These are phyloP conservation scores for Struthidea cinerea DNA, from an alignment of 2,113 vertebrate genomes.

Conservation along the genomic window DNA sequence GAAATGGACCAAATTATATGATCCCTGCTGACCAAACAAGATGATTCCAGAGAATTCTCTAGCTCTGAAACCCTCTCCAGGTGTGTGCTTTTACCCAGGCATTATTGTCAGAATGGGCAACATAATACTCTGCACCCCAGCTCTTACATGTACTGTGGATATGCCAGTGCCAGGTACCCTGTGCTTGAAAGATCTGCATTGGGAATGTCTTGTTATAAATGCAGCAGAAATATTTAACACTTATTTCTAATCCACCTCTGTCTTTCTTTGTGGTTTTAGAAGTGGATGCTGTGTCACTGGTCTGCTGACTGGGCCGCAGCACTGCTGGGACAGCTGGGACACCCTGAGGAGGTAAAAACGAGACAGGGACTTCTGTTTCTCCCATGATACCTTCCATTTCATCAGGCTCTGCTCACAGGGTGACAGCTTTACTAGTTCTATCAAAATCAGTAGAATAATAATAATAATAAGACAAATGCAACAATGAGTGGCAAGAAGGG, in stretches of 20 bases:
- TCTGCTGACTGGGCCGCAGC: not conserved
- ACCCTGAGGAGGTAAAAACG: not conserved
- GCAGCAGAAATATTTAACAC: not conserved
- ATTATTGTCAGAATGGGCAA: not conserved
- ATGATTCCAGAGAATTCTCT: not conserved
- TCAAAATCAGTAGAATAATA: not conserved
- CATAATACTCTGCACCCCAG: rapidly evolving
- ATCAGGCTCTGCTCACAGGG: not conserved
- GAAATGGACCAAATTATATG: not conserved
- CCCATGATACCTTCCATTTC: not conserved
- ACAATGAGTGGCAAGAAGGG: not conserved
- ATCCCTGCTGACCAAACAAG: not conserved
- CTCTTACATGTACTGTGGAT: rapidly evolving
- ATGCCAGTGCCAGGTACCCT: not conserved
- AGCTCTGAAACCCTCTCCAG: not conserved
- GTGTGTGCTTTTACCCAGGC: not conserved
- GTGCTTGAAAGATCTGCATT: not conserved
- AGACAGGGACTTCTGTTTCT: not conserved
- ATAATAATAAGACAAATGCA: not conserved
- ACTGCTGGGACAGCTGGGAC: not conserved
- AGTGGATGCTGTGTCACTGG: not conserved
- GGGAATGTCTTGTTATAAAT: not conserved
- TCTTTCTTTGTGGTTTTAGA: not conserved
- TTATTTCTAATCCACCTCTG: not conserved
- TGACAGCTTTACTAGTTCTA: not conserved